phyloP scores from a whole-genome alignment of 2,888 invertebrate genomes.

The Lucinisca nassula region DNA sequence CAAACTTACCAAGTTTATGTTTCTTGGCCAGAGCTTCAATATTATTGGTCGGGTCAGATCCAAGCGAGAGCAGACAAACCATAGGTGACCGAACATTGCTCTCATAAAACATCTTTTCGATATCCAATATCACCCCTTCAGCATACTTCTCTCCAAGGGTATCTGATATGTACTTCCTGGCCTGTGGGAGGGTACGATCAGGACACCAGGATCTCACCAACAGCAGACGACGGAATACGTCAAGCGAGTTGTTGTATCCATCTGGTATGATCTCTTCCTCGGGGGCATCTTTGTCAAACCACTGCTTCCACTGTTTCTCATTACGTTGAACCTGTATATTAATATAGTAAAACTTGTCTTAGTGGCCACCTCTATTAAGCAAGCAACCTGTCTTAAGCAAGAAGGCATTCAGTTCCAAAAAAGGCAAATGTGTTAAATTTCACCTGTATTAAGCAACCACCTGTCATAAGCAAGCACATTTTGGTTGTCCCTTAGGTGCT shows the following conservation, averaged over 20 bases:
- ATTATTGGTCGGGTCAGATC: conserved; percentile 87
- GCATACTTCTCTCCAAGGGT: conserved; percentile 87
- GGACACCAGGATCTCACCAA: conserved; percentile 88
- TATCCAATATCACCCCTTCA: conserved; percentile 87
- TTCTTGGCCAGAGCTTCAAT: conserved; percentile 88
- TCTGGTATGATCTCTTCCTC: conserved; percentile 88
- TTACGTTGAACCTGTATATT: conserved; percentile 82
- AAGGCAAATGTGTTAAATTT: too few species aligned
- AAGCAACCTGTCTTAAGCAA: too few species aligned
- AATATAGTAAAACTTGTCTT: too few species aligned
- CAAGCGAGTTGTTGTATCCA: conserved; percentile 87
- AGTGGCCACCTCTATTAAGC: too few species aligned
- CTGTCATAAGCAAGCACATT: too few species aligned
- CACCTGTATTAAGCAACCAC: too few species aligned
- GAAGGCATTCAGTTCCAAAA: too few species aligned
- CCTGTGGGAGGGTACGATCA: conserved; percentile 87
- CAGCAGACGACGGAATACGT: conserved; percentile 87
- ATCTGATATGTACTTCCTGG: conserved; percentile 87
- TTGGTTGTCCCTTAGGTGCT: too few species aligned
- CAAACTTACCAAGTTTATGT: conserved; percentile 82
- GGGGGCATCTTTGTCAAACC: conserved; percentile 88
- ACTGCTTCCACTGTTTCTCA: conserved; percentile 88
- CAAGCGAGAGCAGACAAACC: conserved; percentile 88
- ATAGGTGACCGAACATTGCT: conserved; percentile 85
- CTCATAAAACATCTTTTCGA: conserved; percentile 88